Evolutionary conservation across 2,113 vertebrate genomes (phyloP), one percentile per base, ranked within the genome.

Genomic region (Paramisgurnus dabryanus): DNA sequence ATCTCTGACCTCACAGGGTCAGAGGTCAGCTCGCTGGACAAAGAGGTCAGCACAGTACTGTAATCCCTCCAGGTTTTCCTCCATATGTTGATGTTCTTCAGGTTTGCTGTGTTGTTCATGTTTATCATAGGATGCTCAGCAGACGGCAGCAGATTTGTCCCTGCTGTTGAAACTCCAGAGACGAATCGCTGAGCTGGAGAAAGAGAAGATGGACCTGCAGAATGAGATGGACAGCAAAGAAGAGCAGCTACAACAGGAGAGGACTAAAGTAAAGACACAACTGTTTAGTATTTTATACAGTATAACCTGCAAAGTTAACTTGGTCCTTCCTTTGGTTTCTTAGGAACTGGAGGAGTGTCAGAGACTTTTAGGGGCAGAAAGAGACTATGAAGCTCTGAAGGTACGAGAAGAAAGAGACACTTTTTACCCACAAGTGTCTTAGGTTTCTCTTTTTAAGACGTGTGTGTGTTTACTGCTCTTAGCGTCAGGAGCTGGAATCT

Each of bases 371-470:
- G 94, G 94, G 82, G 93, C 95, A 61, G 96, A 98, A 76, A 85
- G 98, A 89, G 97, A 99, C 82, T 94, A 97, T 55, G 97, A 98
- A 80, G 96, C 94, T 0, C 92, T 98, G n/a, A 98, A 98, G 95
- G 98, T 99, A 93, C 87, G 27, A 34, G 27, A 34, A 34, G 66
- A 78, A 22, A 66, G 11, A 49, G 12, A 15, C 7, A 39, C 7
- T 27, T 9, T 3, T 1, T 15, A 49, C 27, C 27, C 27, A 75
- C 47, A 4, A 5, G 22, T 43, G 2, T 7, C 3, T 60, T 17
- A 5, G 2, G 2, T 18, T 50, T 4, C 15, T 57, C 22, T 58
- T 57, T 57, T 41, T 17, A 39, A 57, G 39, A 11, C 6, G 2
- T 49, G 4, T 9, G 12, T 40, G 41, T 70, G 1, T 67, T 22